Evolutionary conservation across 2,113 vertebrate genomes (phyloP), one percentile per base, ranked within the genome.

Genomic region (Rhinichthys klamathensis): DNA sequence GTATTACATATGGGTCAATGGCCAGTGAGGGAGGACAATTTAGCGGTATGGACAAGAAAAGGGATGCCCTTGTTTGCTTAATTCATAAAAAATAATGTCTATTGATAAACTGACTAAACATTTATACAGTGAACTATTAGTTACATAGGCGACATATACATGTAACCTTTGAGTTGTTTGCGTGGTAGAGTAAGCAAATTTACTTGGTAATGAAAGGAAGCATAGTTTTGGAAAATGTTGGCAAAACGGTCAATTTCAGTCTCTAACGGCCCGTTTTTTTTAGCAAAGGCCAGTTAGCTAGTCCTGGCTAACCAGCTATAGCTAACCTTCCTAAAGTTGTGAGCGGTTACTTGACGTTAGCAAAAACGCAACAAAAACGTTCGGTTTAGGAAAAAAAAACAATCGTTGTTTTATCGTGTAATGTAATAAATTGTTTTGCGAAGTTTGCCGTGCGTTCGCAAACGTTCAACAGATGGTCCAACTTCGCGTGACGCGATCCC

Each of bases 391-490:
- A 2, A 30, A n/a, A 67, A 61, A 69, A 21, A 35, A 30, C 0
- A 65, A 30, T 41, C 0, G 38, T 49, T 27, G 38, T 63, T 27
- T 77, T 58, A 35, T 58, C 10, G 32, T 12, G 75, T 56, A 32
- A 38, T 7, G 4, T 49, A 46, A 18, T 27, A 54, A 80, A 63
- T 35, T 30, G 51, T 7, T 25, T 46, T 6, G 77, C 2, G 51
- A 80, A 61, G 58, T 80, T 80, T 65, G 58, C 35, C 12, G 79
- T 23, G 9, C 61, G 15, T 32, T 23, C 12, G 54, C 32, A 49
- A 41, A 73, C 44, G 58, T 67, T 89, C 88, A 89, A 89, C 88
- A 89, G 88, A 89, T 89, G 88, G 82, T 81, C 78, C 44, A 85
- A 87, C 61, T 89, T 78, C n/a, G 32, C 46, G 85, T 60, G 77